Conservation (phyloP, 2,113 vertebrate species). For the Hystrix brachyura region DNA sequence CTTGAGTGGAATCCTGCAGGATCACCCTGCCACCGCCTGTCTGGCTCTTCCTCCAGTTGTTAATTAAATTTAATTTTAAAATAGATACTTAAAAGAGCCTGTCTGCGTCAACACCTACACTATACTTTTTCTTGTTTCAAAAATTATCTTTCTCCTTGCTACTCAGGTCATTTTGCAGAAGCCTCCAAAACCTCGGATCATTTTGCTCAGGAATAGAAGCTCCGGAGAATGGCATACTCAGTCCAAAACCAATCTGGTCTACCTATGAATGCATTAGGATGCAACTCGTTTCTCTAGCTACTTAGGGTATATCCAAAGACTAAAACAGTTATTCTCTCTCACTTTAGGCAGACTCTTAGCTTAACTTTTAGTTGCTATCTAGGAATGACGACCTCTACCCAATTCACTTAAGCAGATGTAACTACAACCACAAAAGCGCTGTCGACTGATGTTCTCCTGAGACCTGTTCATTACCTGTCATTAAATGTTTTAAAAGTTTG, state of each 20-base stretch:
- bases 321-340: slow-evolving; percentile 67
- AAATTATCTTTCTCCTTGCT: background rate
- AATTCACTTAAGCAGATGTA: slow-evolving; percentile 87
- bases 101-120: background rate
- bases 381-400: slow-evolving; percentile 81
- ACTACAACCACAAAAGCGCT: slow-evolving; percentile 86
- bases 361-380: slow-evolving; percentile 85
- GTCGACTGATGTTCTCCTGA: slow-evolving; percentile 88
- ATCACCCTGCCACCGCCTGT: background rate
- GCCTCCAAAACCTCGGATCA: background rate
- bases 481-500: slow-evolving; percentile 99
- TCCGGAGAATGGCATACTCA: slow-evolving; percentile 21
- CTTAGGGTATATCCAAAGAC: slow-evolving; percentile 63
- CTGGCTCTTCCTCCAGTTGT: background rate
- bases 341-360: slow-evolving; percentile 70
- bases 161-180: slow-evolving; percentile 50
- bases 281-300: slow-evolving; percentile 56
- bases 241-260: slow-evolving; percentile 33
- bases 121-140: slow-evolving; percentile 35
- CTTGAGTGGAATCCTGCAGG: background rate
- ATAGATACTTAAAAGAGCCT: slow-evolving; percentile 50
- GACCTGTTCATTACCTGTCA: slow-evolving; percentile 98
- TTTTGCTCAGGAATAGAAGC: slow-evolving; percentile 38
- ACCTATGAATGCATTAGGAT: slow-evolving; percentile 30
- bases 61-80: slow-evolving; percentile 45